Evolutionary conservation across 23 tunicate genomes (phyloP).

Genomic region (Pegea sp.): DNA sequence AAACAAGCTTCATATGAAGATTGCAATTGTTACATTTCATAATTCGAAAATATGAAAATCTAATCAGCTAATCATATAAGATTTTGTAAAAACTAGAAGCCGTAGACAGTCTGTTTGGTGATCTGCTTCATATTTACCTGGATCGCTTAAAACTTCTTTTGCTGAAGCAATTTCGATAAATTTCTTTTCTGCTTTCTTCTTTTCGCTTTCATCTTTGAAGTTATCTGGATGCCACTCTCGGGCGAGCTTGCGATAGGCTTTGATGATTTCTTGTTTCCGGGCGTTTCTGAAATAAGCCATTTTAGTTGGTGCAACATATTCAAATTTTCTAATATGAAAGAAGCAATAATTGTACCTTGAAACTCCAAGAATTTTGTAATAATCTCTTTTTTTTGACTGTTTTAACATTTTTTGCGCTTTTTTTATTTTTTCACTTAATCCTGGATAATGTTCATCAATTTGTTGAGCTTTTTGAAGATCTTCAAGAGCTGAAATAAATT

Average conservation of each 20-base stretch:
- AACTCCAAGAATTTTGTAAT: constrained; percentile 93
- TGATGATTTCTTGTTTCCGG: constrained; percentile 32
- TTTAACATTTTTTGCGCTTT: constrained; percentile 76
- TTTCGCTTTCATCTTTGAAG: constrained; percentile 67
- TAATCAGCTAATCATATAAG: no score
- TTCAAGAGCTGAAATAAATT: constrained; percentile 71
- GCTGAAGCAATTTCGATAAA: constrained; percentile 95
- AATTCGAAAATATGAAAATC: no score
- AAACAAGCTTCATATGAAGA: no score
- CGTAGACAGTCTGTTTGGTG: neutral
- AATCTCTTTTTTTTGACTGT: constrained; percentile 93
- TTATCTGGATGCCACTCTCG: constrained; percentile 93
- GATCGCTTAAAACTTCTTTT: constrained; percentile 85
- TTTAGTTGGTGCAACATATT: no score
- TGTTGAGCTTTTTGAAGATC: constrained; percentile 58
- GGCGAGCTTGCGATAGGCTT: constrained; percentile 65
- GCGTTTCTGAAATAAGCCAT: constrained; percentile 74
- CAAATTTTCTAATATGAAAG: no score
- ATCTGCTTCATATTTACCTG: constrained; percentile 18
- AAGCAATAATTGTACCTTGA: no score
- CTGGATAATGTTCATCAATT: constrained; percentile 87
- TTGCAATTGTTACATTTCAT: no score
- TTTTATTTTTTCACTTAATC: constrained; percentile 49
- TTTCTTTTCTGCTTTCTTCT: constrained; percentile 51
- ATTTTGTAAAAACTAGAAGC: neutral